Conservation (phyloP, 2,888 invertebrate species). For the Platycheirus rosarum region DNA sequence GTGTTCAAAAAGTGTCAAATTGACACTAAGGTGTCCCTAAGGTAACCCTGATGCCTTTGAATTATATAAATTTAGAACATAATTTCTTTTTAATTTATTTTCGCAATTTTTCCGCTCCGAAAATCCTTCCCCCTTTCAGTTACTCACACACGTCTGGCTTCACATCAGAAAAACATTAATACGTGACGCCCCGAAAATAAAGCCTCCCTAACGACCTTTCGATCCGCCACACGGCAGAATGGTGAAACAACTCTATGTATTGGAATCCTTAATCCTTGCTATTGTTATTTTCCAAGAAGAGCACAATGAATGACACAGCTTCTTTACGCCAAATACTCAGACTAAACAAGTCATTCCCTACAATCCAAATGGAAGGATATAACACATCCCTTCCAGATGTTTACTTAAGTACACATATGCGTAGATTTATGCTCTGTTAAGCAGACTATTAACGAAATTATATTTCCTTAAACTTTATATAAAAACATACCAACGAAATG, state of each 20-base stretch:
- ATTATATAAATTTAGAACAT: too few relatives aligned
- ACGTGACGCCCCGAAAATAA: background rate
- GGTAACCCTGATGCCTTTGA: too few relatives aligned
- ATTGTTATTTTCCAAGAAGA: background rate
- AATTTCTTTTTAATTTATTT: too few relatives aligned
- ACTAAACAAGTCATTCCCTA: background rate
- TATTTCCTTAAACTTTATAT: conserved; percentile 38
- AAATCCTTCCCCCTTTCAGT: too few relatives aligned
- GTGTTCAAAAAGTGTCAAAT: too few relatives aligned
- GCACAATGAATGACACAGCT: too few relatives aligned
- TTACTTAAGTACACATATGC: too few relatives aligned
- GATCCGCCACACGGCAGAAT: background rate
- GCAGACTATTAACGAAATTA: conserved; percentile 57
- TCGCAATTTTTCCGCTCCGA: too few relatives aligned
- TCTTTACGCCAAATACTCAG: background rate
- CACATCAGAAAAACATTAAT: background rate
- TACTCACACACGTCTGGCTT: too few relatives aligned
- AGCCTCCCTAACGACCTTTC: background rate
- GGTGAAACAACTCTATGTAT: background rate
- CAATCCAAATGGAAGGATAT: background rate
- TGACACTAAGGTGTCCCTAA: too few relatives aligned
- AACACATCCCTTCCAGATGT: conserved; percentile 31
- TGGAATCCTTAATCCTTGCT: background rate
- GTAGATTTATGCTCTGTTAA: conserved; percentile 55
- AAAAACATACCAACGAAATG: background rate